Base-by-base conservation (phyloP, 2,888 invertebrate genomes). In the Apamea anceps region DNA sequence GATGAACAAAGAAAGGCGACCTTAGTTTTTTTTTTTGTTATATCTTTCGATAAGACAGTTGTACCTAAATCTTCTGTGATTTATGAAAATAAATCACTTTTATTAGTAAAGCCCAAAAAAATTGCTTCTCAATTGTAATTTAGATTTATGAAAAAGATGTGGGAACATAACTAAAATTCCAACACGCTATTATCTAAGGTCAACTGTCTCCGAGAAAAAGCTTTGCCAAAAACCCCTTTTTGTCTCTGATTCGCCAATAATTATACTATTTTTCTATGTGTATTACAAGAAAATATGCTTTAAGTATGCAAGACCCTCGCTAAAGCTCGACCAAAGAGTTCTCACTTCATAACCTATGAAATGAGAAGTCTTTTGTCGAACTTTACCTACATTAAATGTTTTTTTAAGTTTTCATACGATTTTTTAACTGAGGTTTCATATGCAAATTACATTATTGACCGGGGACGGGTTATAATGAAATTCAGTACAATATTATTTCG, bases 31-130 rank as follows among this genome's bases (percentile, higher is more conserved):
- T 80, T 72, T 68, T 67, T 54, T 54, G 21, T 63, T 72, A 37
- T 28, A 54, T 32, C 28, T 67, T 42, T n/a, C 18, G 60, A 60
- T 28, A 72, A 60, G 18, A 54, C 10, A 25, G 60, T 25, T 75
- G 51, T 28, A 25, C 0, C n/a, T 25, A 37, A 45, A 21, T 63
- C n/a, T 71, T 80, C 25, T 68, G 71, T 8, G 8, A 15, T 32
- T 42, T 65, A 25, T 65, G n/a, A 18, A 28, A 51, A 66, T 66
- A 51, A 66, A 76, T 76, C 21, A 32, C 15, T 77, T 76, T 66
- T 60, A 32, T 77, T 77, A 12, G 10, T 32, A 18, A 5, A 21
- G 18, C 0, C 28, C 1, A 28, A 28, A 21, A 32, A 42, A 18
- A 25, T 1, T 42, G 0, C 37, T 28, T 28, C 48, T 60, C 37